phyloP scores from a whole-genome alignment of 2,113 vertebrate species.

The Phocoena sinus region DNA sequence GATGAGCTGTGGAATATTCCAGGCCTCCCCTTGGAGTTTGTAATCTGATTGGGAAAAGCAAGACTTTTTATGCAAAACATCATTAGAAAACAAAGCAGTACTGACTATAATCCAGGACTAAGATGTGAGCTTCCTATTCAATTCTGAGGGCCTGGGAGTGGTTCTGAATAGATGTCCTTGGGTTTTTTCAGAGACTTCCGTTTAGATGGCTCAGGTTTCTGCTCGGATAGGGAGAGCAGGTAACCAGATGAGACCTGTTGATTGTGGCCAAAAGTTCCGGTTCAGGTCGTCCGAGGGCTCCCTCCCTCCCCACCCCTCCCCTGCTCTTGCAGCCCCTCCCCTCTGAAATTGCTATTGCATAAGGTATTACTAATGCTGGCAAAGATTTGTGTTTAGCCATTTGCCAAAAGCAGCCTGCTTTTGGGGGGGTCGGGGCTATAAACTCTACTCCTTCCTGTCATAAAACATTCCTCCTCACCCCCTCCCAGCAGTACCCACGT shows the following conservation, averaged over 20 bases:
- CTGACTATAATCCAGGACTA: not conserved
- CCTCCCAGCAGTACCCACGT: not conserved
- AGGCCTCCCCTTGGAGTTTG: not conserved
- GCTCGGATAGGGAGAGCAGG: not conserved
- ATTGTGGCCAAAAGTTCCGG: not conserved
- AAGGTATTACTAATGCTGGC: conserved; percentile 15
- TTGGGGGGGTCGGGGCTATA: not conserved
- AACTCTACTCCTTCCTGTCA: not conserved
- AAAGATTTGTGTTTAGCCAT: not conserved
- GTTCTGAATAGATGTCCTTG: not conserved
- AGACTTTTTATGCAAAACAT: conserved; percentile 11
- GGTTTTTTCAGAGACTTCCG: not conserved
- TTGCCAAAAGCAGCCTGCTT: conserved; percentile 43
- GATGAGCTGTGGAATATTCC: not conserved
- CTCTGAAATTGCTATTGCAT: not conserved
- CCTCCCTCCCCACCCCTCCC: not conserved
- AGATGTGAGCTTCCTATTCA: not conserved
- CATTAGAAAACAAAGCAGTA: not conserved
- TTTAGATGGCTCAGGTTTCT: not conserved
- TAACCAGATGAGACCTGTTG: conserved; percentile 5
- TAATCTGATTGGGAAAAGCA: not conserved
- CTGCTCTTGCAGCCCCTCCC: not conserved
- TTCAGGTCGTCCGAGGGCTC: not conserved
- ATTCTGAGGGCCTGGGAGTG: not conserved
- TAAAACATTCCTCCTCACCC: not conserved